A percentile compares a stretch with the other conserved stretches of the same genome.
Evolutionary conservation across 2,113 vertebrate genomes (phyloP).

Genomic region (Menura novaehollandiae): DNA sequence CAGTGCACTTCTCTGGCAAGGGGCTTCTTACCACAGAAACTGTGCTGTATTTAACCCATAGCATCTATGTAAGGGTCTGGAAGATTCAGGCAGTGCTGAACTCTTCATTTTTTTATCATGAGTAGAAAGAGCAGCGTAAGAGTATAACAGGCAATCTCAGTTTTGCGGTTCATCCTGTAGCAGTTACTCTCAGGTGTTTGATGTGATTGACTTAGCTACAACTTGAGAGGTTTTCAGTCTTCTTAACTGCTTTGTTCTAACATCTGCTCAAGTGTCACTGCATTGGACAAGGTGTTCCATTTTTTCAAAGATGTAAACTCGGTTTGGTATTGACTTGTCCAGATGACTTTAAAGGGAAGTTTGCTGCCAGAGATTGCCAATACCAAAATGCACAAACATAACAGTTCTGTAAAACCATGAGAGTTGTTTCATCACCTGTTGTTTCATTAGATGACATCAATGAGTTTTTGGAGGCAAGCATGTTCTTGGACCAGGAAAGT

Average conservation of each 20-base stretch:
- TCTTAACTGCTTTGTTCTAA: background rate
- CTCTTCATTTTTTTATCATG: background rate
- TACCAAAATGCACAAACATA: background rate
- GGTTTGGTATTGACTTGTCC: background rate
- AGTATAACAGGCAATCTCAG: background rate
- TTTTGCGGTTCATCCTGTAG: background rate
- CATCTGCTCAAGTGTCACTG: background rate
- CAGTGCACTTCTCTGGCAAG: background rate
- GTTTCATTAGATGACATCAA: background rate
- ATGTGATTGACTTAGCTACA: background rate
- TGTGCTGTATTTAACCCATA: background rate
- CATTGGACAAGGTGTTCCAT: background rate
- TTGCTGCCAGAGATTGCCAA: background rate
- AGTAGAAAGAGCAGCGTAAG: fast-evolving
- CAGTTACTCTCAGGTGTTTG: fast-evolving
- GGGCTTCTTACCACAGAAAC: background rate
- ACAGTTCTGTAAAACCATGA: background rate
- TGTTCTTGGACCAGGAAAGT: background rate
- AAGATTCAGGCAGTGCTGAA: background rate
- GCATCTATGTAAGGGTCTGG: background rate
- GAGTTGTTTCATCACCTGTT: background rate
- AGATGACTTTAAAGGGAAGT: background rate
- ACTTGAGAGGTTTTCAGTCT: background rate
- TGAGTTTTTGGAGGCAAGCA: background rate
- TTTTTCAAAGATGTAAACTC: background rate